These are phyloP conservation scores for Magallana ariakensis DNA, from an alignment of 1,140 invertebrate species.

Conservation along the genomic window DNA sequence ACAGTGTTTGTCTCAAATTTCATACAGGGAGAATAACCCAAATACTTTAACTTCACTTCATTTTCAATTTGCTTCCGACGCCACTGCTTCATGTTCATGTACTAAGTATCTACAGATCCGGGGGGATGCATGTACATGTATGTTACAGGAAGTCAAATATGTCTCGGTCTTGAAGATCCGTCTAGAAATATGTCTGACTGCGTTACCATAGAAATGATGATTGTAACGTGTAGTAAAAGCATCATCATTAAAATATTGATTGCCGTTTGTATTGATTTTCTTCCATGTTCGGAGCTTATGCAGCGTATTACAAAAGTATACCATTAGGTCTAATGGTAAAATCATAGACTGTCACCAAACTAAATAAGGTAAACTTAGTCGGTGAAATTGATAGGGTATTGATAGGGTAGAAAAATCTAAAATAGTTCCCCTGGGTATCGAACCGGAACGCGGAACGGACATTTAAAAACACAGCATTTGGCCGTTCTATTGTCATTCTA, in stretches of 20 bases:
- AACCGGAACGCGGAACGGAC: neutral
- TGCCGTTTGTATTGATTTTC: neutral
- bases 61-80: too few relatives aligned
- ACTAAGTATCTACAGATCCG: too few relatives aligned
- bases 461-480: neutral
- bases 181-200: neutral
- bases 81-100: too few relatives aligned
- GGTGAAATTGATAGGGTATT: neutral
- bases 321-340: neutral
- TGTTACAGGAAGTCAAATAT: neutral
- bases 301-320: neutral
- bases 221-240: neutral
- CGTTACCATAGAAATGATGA: neutral
- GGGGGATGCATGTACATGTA: too few relatives aligned
- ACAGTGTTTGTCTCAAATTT: too few relatives aligned
- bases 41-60: too few relatives aligned
- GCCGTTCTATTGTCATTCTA: too few relatives aligned
- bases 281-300: neutral
- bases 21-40: too few relatives aligned
- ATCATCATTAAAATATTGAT: slow-evolving; percentile 22
- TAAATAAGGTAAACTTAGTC: neutral
- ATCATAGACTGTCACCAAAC: neutral
- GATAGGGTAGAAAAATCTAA: neutral
- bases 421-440: neutral
- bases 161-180: neutral